Evolutionary conservation across 2,113 vertebrate species (phyloP), one percentile per base, ranked within the genome.

Genomic region (Calcarius ornatus): DNA sequence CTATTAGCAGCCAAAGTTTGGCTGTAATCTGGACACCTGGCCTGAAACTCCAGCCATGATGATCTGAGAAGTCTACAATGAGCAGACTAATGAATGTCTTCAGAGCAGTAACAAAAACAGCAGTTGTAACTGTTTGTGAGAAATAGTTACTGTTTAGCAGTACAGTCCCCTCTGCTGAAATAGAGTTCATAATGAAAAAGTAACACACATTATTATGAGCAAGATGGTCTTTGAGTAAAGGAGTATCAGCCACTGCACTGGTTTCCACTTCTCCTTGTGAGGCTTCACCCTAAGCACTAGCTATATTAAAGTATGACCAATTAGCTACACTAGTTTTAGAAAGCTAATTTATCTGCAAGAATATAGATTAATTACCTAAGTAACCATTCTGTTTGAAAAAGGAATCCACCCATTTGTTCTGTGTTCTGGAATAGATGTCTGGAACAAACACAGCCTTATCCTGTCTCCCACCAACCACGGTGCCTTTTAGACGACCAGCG

Each of bases 341-440:
- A 85, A 47, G 24, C 15, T 54, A 43, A n/a, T 72, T 91, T 66
- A 78, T 68, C 68, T n/a, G 51, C 4, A n/a, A 90, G 51, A 91
- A 94, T 69, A 65, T 24, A 82, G 79, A 84, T 76, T 54, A 90
- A 84, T 98, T 98, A 99, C 99, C 99, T 92, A 99, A 97, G 95
- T 99, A 99, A 94, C 99, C 98, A 80, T 99, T 99, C 95, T 99
- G 99, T 86, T 98, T 98, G 82, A 99, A 98, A 98, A 99, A 99
- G 16, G 99, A 99, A 96, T 99, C 99, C 61, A 99, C 98, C 99
- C 99, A 99, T 87, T 98, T 88, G 88, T 98, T 99, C 95, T 99
- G 99, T 1, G 99, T 99, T 97, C 90, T 99, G 96, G 99, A 97
- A 85, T 99, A 99, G 94, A 99, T 99, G 76, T 99, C 99, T 51